Evolutionary conservation across 1,140 invertebrate genomes (phyloP), one percentile per base, ranked within the genome.

Genomic region (Elysia chlorotica): DNA sequence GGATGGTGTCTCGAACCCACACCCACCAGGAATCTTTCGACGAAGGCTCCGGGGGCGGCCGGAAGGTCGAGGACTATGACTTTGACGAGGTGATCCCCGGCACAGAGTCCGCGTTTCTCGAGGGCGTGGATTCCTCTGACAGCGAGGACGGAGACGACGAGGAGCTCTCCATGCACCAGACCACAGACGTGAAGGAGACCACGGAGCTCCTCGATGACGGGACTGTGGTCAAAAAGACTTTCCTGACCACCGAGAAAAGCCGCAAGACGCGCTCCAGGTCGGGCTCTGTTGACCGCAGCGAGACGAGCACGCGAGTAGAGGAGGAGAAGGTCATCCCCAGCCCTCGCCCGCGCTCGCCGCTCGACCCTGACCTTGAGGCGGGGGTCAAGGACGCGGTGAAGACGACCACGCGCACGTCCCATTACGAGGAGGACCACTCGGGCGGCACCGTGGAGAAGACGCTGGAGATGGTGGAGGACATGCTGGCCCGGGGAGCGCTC

Each of bases 21-120:
- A 83, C 80, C 21, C 74, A 75, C 35, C 79, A 81, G 37, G 73
- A 80, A 71, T 83, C 81, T 23, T 77, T 85, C 37, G 83, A 85
- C 63, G n/a, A n/a, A n/a, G n/a, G n/a, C n/a, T 73, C 76, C 59
- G 73, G 72, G 25, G 74, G 76, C 6, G 76, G 76, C 41, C 59
- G 73, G 10, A 28, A 38, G 21, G 75, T 71, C 14, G 73, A 71
- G 30, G 71, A 76, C 28, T 83, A 81, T 72, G 81, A 83, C 65
- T 77, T 82, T 67, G 81, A 85, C 73, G 83, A 83, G 69, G 76
- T 83, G 30, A 73, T 85, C 23, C 83, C 83, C 23, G 81, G 81
- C 6, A 83, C 83, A 62, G 82, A 83, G 73, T 77, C 80, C 2
- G 79, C 79, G 61, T 85, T 85, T 35, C 36, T 77, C 21, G 76